Evolutionary conservation across 2,888 invertebrate species (phyloP), one percentile per base, ranked within the genome.

Genomic region (Orthonychiurus folsomi): DNA sequence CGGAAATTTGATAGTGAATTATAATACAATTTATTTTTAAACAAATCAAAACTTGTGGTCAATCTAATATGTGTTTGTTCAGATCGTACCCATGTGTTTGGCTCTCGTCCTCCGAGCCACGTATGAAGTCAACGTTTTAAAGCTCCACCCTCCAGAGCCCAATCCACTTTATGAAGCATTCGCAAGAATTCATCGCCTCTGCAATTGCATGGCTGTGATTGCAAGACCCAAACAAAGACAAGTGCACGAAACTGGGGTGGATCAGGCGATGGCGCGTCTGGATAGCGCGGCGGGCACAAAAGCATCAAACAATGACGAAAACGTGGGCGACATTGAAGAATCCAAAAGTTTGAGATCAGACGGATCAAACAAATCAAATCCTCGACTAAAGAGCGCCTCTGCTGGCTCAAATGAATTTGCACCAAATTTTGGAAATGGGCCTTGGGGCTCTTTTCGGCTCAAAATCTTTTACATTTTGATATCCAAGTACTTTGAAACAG

Each of bases 401-500:
- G 5, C 37, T 37, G 37, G 15, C 15, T 15, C 37, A 5, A 37
- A 37, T n/a, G n/a, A n/a, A n/a, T n/a, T n/a, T n/a, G n/a, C n/a
- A n/a, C n/a, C n/a, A n/a, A n/a, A n/a, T n/a, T n/a, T n/a, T 9
- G 37, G 37, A 15, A 15, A 5, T 9, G 37, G 37, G 37, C 5
- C 37, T 9, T 37, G 37, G 37, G 15, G 5, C 3, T 3, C 37
- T 9, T 57, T 76, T 27, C 71, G 79, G 50, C 75, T 75, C 64
- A 73, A 74, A 56, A 75, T 75, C 61, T 79, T 74, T 68, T 73
- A 73, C 37, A 68, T 80, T 48, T 78, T 79, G 37, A 80, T 80
- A 69, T 78, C 80, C 73, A 78, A 77, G 71, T 80, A 79, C 74
- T 80, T 80, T 71, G 80, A 80, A 69, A 77, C 77, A 12, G 76